phyloP scores from a whole-genome alignment of 1,140 invertebrate genomes.

The Zaprionus africanus region DNA sequence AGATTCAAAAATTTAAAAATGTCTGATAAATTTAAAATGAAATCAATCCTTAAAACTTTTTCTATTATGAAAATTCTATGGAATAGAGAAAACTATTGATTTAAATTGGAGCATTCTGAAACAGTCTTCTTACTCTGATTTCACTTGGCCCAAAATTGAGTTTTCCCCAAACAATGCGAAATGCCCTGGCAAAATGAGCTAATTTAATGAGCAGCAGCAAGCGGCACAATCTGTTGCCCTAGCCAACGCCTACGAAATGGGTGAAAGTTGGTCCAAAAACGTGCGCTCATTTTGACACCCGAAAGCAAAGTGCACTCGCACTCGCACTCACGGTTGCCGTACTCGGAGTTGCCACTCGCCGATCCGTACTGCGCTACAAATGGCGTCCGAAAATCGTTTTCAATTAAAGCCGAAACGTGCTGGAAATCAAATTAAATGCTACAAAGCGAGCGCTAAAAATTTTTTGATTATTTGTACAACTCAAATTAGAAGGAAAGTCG shows the following conservation, averaged over 20 bases:
- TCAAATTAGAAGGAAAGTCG: conserved; percentile 78
- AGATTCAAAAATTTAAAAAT: neutral
- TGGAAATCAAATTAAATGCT: conserved; percentile 79
- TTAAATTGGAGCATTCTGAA: neutral
- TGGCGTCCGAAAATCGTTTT: conserved; percentile 74
- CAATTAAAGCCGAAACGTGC: conserved; percentile 79
- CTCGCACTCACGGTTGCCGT: conserved; percentile 24
- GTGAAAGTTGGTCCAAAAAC: conserved; percentile 70
- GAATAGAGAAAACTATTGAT: neutral
- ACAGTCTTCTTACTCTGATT: neutral
- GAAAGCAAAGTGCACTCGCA: conserved; percentile 45
- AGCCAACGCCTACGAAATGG: conserved; percentile 70
- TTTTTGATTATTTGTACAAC: conserved; percentile 81
- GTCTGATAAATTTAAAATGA: neutral
- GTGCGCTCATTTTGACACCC: conserved; percentile 76
- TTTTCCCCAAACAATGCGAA: conserved; percentile 7
- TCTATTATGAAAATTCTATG: neutral
- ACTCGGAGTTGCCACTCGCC: neutral
- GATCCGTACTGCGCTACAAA: conserved; percentile 49
- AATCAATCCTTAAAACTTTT: neutral
- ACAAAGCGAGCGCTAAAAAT: conserved; percentile 60
- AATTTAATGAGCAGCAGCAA: conserved; percentile 15
- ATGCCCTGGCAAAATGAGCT: conserved; percentile 26
- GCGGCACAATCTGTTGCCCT: conserved; percentile 44
- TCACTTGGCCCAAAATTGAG: conserved; percentile 1